Evolutionary conservation across 2,797 vertebrate genomes (phyloP), one percentile per base, ranked within the genome.

Genomic region (Coregonus suidteri): DNA sequence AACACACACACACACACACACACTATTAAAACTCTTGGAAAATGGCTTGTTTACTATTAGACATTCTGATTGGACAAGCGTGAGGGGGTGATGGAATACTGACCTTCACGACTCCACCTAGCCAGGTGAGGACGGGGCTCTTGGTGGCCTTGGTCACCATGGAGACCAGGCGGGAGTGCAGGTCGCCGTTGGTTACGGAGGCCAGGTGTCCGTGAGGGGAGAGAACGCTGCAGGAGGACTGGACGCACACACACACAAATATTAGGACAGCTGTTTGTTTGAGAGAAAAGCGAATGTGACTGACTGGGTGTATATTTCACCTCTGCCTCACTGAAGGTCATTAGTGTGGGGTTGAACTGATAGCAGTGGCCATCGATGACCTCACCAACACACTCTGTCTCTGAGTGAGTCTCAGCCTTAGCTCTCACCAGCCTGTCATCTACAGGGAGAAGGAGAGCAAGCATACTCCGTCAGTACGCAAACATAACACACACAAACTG

Each of bases 21-120:
- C 65, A 67, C 18, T 70, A 4, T 18, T 14, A n/a, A 47, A 16
- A 59, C 18, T 59, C 18, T 6, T 47, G 41, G 9, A 3, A 47
- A 47, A 47, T 47, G 41, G 6, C 30, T 72, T 20, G 16, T 9
- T 37, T 20, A 25, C 34, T n/a, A 41, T 41, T 11, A 11, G 30
- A 62, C 16, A 74, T 59, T 30, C 51, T 70, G 65, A 53, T 37
- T 30, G 11, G 16, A 51, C 72, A 37, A 35, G 20, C 66, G 6
- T 66, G 4, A 37, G 25, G 9, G 11, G 16, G 31, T 70, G 30
- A 16, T 37, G 11, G 25, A 78, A 15, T 52, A 83, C 87, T 87
- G 85, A 83, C 93, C 91, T 91, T 86, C 69, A 93, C 71, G 0
- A 14, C 88, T 75, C 78, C 94, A 71, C 94, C 94, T 7, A 94